Evolutionary conservation across 1,140 invertebrate species (phyloP).

Genomic region (Brachystomella parvula): DNA sequence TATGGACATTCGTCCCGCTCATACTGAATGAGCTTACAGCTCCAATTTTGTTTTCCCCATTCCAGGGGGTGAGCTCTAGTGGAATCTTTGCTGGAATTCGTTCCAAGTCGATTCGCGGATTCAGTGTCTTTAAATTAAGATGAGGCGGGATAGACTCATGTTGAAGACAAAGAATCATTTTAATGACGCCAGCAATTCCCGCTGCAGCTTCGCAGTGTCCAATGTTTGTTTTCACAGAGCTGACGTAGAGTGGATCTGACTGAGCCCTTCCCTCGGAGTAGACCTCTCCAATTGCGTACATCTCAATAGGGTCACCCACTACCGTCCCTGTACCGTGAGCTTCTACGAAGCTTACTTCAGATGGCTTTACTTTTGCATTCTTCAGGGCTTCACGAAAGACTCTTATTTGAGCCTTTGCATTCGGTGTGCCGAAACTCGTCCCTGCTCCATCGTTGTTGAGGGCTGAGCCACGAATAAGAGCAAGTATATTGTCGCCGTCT

Average conservation of each 20-base stretch:
- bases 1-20: constrained; percentile 26
- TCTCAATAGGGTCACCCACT: constrained; percentile 35
- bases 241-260: constrained; percentile 47
- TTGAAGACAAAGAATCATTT: constrained; percentile 15
- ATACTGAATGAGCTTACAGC: constrained; percentile 30
- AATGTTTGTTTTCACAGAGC: constrained; percentile 54
- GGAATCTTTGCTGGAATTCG: constrained; percentile 16
- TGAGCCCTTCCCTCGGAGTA: constrained; percentile 43
- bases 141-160: constrained; percentile 13
- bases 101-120: constrained; percentile 22
- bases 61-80: constrained; percentile 4
- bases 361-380: constrained; percentile 47
- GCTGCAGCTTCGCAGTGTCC: constrained; percentile 53
- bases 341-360: constrained; percentile 50
- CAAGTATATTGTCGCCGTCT: constrained; percentile 10
- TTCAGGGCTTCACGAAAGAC: constrained; percentile 48
- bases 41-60: neutral
- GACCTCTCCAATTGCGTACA: constrained; percentile 47
- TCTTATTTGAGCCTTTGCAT: constrained; percentile 42
- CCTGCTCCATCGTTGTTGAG: constrained; percentile 13
- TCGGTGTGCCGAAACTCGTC: constrained; percentile 16
- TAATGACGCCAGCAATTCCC: constrained; percentile 17
- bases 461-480: constrained; percentile 7
- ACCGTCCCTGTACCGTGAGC: constrained; percentile 56
- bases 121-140: constrained; percentile 17